Base-by-base conservation (phyloP, 1,140 invertebrate species). In the Pinna nobilis region DNA sequence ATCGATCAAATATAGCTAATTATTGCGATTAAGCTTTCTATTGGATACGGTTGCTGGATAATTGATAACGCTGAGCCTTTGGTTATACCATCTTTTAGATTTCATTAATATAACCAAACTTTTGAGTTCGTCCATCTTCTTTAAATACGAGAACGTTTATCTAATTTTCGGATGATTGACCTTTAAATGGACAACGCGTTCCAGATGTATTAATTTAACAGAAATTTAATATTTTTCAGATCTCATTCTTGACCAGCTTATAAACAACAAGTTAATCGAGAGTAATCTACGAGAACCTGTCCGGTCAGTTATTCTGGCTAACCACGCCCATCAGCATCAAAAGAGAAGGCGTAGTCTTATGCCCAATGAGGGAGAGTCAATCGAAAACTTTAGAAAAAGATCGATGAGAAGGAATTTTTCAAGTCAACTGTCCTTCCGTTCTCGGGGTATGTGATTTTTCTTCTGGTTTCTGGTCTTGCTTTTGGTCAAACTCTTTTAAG, bases 391-490 rank as follows among this genome's bases (percentile, higher is more conserved):
- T 20, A 55, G 77, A 57, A 70, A 77, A 47, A 68, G 76, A 32
- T 79, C 78, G 32, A 80, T 86, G 67, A 83, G 80, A 64, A 72
- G 81, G 44, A 82, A 79, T 4, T 81, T 86, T 50, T 84, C 82
- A 18, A 77, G 44, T n/a, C 32, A 49, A 50, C 30, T 65, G 44
- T 65, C 41, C 28, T 65, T 65, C 35, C 33, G 47, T 50, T 32
- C 6, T 11, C 18, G 63, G 20, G 28, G 37, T 59, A 32, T n/a
- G 55, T 59, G 30, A 25, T 3, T 25, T 53, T 6, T 13, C 5
- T 53, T 2, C 7, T 25, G 20, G 25, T 13, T 53, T 53, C 32
- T 53, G 32, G 18, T 53, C 20, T 20, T 11, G 2, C 7, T 28
- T 53, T 53, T 11, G 32, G 7, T 4, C 25, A 1, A 53, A 28